Evolutionary conservation across 1,140 invertebrate species (phyloP).

Genomic region (Pararge aegeria): DNA sequence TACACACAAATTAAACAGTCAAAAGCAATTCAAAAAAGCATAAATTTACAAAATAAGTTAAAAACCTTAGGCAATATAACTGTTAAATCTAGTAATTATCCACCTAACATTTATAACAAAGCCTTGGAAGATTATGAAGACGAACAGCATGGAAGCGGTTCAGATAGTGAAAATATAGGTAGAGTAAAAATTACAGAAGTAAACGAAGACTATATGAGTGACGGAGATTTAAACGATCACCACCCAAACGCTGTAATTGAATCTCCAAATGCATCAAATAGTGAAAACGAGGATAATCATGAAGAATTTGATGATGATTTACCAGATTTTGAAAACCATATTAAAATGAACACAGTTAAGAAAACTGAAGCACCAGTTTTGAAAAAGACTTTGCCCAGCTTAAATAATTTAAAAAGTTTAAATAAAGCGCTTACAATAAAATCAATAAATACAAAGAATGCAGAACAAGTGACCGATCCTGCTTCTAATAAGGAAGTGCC

Average conservation of each 20-base stretch:
- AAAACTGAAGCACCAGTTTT: conserved; percentile 8
- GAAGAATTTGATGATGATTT: conserved; percentile 35
- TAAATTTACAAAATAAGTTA: conserved; percentile 49
- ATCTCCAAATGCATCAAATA: conserved; percentile 43
- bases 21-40: conserved; percentile 41
- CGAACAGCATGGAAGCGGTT: conserved; percentile 43
- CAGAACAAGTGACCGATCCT: conserved; percentile 24
- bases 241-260: conserved; percentile 38
- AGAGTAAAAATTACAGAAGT: conserved; percentile 60
- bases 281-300: conserved; percentile 44
- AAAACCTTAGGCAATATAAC: conserved; percentile 58
- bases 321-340: conserved; percentile 39
- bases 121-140: conserved; percentile 30
- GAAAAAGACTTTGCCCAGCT: conserved; percentile 3
- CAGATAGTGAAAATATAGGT: conserved; percentile 35
- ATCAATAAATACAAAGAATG: conserved; percentile 40
- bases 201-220: conserved; percentile 40
- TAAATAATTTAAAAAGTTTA: conserved; percentile 49
- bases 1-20: conserved; percentile 29
- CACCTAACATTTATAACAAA: conserved; percentile 24
- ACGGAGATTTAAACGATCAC: conserved; percentile 33
- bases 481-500: conserved; percentile 19
- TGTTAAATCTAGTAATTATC: conserved; percentile 48
- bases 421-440: conserved; percentile 54
- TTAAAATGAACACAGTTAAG: conserved; percentile 36